phyloP scores from a whole-genome alignment of 2,113 vertebrate genomes.

The Corythornis cristatus region DNA sequence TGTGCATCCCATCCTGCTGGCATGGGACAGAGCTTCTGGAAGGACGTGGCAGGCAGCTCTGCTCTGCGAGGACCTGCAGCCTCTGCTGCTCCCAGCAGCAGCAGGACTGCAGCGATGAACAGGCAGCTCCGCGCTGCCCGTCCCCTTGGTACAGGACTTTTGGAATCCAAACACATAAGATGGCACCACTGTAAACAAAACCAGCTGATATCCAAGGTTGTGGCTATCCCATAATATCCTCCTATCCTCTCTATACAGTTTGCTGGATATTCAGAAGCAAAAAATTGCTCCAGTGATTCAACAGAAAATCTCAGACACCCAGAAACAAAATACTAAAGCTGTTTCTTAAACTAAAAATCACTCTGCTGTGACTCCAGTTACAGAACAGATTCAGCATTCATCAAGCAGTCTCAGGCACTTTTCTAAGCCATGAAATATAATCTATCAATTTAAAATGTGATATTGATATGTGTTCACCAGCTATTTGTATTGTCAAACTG shows the following conservation, averaged over 20 bases:
- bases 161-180: not conserved
- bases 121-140: not conserved
- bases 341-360: not conserved
- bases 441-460: not conserved
- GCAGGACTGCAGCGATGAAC: not conserved
- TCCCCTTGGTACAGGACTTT: not conserved
- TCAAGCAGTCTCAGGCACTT: not conserved
- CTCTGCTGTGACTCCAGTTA: not conserved
- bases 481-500: not conserved
- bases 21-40: not conserved
- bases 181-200: not conserved
- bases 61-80: slow-evolving; percentile 32
- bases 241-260: not conserved
- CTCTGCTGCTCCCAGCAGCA: not conserved
- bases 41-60: not conserved
- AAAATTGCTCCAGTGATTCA: not conserved
- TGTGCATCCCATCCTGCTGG: not conserved
- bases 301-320: not conserved
- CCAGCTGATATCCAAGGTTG: not conserved
- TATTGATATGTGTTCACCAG: not conserved
- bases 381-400: not conserved
- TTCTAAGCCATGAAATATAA: not conserved
- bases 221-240: not conserved
- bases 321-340: not conserved
- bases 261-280: not conserved